Conservation (phyloP, 2,113 vertebrate genomes). For the Donacobius atricapilla region DNA sequence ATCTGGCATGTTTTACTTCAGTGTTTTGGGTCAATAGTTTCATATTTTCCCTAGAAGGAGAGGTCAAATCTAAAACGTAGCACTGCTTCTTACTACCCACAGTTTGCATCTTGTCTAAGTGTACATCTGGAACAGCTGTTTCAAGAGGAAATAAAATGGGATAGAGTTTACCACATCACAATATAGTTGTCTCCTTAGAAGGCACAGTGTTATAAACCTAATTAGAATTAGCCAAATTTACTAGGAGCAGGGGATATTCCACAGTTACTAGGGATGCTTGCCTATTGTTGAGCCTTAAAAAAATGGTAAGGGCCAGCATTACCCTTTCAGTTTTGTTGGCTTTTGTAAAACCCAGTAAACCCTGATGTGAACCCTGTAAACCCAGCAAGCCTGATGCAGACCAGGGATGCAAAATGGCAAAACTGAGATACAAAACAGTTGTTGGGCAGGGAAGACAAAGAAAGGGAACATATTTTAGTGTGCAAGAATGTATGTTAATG, state of each 20-base stretch:
- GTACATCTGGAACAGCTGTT: not conserved
- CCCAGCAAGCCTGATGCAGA: not conserved
- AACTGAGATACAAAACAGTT: not conserved
- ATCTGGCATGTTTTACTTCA: not conserved
- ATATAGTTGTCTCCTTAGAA: not conserved
- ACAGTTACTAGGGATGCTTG: not conserved
- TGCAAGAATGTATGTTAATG: not conserved
- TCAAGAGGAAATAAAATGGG: not conserved
- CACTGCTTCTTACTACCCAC: not conserved
- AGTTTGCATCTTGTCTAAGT: not conserved
- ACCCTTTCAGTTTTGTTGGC: accelerated
- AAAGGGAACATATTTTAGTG: not conserved
- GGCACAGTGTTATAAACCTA: not conserved
- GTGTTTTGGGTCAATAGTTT: not conserved
- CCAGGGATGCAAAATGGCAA: not conserved
- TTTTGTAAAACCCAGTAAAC: not conserved
- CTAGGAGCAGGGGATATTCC: not conserved
- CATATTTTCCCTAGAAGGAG: not conserved
- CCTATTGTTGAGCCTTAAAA: not conserved
- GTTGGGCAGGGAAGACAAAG: not conserved
- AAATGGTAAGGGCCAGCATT: not conserved
- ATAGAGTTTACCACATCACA: not conserved
- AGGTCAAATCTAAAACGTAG: not conserved
- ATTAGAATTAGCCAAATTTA: not conserved
- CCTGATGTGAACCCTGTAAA: too few relatives aligned